phyloP scores from a whole-genome alignment of 1,140 invertebrate genomes.

The Drosophila mayri region DNA sequence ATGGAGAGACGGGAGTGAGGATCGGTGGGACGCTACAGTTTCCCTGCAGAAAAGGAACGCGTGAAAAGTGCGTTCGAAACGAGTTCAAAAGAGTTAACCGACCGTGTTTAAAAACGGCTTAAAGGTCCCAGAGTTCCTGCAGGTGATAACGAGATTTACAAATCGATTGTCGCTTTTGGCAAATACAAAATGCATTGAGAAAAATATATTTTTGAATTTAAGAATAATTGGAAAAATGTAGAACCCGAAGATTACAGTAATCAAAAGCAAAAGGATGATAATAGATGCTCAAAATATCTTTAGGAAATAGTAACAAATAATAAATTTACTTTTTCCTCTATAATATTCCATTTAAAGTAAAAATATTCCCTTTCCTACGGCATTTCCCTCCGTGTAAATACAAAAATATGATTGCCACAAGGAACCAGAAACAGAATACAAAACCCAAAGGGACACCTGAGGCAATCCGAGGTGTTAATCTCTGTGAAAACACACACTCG shows the following conservation, averaged over 20 bases:
- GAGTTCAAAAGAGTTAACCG: conserved; percentile 67
- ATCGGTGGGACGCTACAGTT: conserved; percentile 35
- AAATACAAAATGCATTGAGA: conserved; percentile 42
- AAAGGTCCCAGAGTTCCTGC: conserved; percentile 32
- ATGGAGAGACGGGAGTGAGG: neutral
- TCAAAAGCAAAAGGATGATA: neutral
- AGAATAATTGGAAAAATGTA: too few relatives aligned
- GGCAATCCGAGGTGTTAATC: conserved; percentile 45
- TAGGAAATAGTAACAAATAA: too few relatives aligned
- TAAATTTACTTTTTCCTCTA: neutral
- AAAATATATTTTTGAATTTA: neutral
- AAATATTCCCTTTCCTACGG: too few relatives aligned
- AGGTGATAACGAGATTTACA: conserved; percentile 82
- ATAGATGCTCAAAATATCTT: neutral
- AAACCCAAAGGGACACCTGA: conserved; percentile 47
- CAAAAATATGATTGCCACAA: conserved; percentile 1
- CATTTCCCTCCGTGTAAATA: conserved; percentile 12
- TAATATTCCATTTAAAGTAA: neutral
- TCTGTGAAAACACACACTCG: conserved; percentile 27
- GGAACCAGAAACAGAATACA: conserved; percentile 7
- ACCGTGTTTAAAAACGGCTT: conserved; percentile 73
- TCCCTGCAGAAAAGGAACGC: conserved; percentile 43
- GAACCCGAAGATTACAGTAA: neutral
- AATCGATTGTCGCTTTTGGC: conserved; percentile 73
- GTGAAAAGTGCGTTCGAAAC: conserved; percentile 55